Evolutionary conservation across 2,113 vertebrate genomes (phyloP), one percentile per base, ranked within the genome.

Genomic region (Tretioscincus oriximinensis): DNA sequence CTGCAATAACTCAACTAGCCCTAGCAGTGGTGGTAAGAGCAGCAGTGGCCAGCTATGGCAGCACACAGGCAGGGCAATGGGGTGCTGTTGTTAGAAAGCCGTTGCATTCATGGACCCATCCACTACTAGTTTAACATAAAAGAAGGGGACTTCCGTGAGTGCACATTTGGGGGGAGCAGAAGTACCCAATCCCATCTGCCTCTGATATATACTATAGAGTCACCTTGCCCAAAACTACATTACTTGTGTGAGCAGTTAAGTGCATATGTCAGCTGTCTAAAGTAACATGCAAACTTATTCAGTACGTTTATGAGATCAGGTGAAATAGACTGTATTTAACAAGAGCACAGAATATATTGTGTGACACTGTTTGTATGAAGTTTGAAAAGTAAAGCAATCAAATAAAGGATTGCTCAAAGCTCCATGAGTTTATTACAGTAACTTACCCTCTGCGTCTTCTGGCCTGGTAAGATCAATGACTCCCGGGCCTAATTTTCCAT

Each of bases 401-500:
- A 71, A 66, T 12, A 68, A 66, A 65, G 35, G 54, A 64, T 63
- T 51, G 73, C 35, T 63, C 29, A 68, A 54, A 47, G 26, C 31
- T 82, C 68, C 76, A 49, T 5, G 0, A 21, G 24, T 35, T 78
- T 5, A 35, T 84, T 88, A 89, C 26, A 81, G 66, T 67, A 76
- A 93, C 97, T 97, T 95, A 99, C 98, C 98, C 76, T 99, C 98
- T 67, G 98, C 96, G 80, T 99, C 98, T 90, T 99, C 98, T 28
- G 98, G 98, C 90, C 98, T 96, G 80, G 98, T 99, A 73, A 99
- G 97, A 88, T 99, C 98, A 2, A 99, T 99, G 87, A 99, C 98
- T 90, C 98, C 96, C 16, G 98, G 98, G 77, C 98, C 98, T 84
- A 99, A 92, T 93, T 99, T 99, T 73, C 96, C 97, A 45, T 99